These are phyloP conservation scores for Acleris sparsana DNA, from an alignment of 2,888 invertebrate species.

Conservation along the genomic window DNA sequence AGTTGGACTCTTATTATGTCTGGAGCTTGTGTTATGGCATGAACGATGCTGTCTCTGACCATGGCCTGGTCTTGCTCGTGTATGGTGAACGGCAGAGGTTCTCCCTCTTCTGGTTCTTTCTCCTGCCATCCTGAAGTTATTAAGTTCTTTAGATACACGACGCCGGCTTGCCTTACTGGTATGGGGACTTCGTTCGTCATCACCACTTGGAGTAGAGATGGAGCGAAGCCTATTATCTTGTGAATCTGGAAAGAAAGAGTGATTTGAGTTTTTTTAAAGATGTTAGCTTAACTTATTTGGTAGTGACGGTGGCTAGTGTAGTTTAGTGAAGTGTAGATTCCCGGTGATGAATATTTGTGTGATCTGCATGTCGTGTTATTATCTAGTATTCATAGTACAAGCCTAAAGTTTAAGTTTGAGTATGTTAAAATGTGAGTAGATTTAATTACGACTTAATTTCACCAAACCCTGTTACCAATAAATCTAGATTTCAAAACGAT, in stretches of 20 bases:
- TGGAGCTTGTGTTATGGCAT: conserved; percentile 96
- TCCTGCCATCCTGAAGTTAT: conserved; percentile 95
- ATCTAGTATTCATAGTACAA: too few species aligned
- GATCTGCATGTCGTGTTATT: too few species aligned
- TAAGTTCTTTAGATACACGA: conserved; percentile 98
- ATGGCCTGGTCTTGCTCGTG: conserved; percentile 98
- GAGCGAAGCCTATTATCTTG: conserved; percentile 97
- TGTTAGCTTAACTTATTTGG: too few species aligned
- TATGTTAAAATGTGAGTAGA: too few species aligned
- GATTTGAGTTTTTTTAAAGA: neutral
- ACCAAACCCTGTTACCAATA: too few species aligned
- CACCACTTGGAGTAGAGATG: conserved; percentile 95
- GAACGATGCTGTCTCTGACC: conserved; percentile 96
- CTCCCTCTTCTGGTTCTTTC: conserved; percentile 88
- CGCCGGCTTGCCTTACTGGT: conserved; percentile 97
- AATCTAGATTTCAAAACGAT: too few species aligned
- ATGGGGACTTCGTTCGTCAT: conserved; percentile 95
- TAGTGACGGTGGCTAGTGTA: too few species aligned
- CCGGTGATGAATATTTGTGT: too few species aligned
- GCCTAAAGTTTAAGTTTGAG: too few species aligned
- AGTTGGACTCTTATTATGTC: conserved; percentile 95
- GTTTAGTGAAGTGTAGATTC: too few species aligned
- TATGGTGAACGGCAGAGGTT: conserved; percentile 91
- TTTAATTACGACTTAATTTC: too few species aligned
- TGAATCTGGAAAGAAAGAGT: conserved; percentile 64